Evolutionary conservation across 2,888 invertebrate genomes (phyloP).

Genomic region (Volucella bombylans): DNA sequence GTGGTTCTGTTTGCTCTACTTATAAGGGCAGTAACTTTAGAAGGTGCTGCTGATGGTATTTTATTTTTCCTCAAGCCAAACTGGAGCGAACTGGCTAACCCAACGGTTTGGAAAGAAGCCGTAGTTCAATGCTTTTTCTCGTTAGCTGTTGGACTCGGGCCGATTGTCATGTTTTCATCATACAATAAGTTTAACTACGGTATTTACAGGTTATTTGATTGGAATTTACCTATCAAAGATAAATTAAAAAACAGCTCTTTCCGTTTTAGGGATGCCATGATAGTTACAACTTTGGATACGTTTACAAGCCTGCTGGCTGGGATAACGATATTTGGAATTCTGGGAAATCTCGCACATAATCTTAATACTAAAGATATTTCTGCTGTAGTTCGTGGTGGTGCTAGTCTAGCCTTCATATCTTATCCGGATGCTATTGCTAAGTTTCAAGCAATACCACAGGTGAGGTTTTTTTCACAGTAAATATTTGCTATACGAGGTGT

Average conservation of each 20-base stretch:
- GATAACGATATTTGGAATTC: constrained; percentile 90
- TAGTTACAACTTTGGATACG: constrained; percentile 91
- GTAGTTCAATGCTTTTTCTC: constrained; percentile 92
- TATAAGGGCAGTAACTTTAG: constrained; percentile 86
- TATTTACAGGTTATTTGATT: constrained; percentile 85
- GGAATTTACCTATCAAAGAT: neutral
- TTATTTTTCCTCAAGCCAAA: constrained; percentile 90
- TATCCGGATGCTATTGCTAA: constrained; percentile 92
- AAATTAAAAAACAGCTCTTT: neutral
- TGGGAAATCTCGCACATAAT: constrained; percentile 90
- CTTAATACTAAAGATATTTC: constrained; percentile 84
- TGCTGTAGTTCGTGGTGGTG: constrained; percentile 88
- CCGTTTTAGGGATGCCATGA: constrained; percentile 88
- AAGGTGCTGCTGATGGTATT: constrained; percentile 89
- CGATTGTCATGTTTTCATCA: constrained; percentile 90
- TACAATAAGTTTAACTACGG: constrained; percentile 89
- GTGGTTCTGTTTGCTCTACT: constrained; percentile 89
- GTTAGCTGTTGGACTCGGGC: constrained; percentile 88
- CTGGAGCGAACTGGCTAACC: constrained; percentile 88
- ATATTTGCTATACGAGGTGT: neutral
- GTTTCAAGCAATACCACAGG: constrained; percentile 89
- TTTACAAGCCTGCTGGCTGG: constrained; percentile 91
- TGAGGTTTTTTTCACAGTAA: constrained; percentile 77
- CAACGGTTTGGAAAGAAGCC: constrained; percentile 90
- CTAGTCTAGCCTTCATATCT: constrained; percentile 91